Conservation (phyloP, 2,888 invertebrate species). For the Hypena proboscidalis region DNA sequence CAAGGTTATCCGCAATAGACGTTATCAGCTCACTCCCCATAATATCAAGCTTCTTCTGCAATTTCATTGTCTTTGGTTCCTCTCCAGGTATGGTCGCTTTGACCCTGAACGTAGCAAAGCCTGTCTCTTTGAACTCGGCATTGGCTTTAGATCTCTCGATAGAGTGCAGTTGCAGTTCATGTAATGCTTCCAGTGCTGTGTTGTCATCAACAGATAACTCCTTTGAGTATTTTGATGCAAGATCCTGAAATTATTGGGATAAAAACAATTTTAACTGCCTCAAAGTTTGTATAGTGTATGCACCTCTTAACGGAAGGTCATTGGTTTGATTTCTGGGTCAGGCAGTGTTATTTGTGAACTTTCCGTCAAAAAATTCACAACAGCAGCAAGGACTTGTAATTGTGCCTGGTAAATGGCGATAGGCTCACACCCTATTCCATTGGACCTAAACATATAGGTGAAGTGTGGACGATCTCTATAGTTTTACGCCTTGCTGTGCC, state of each 20-base stretch:
- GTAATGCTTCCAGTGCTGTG: constrained; percentile 83
- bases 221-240: constrained; percentile 86
- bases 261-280: not conserved
- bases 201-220: constrained; percentile 81
- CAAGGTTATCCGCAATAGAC: constrained; percentile 78
- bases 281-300: too few relatives aligned
- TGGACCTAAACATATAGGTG: too few relatives aligned
- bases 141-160: constrained; percentile 89
- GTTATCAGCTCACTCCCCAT: constrained; percentile 84
- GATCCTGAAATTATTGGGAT: constrained; percentile 81
- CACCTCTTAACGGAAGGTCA: too few relatives aligned
- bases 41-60: constrained; percentile 84
- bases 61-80: constrained; percentile 75
- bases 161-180: constrained; percentile 88
- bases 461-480: too few relatives aligned
- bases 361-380: too few relatives aligned
- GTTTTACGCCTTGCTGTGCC: too few relatives aligned
- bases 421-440: too few relatives aligned
- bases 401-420: too few relatives aligned
- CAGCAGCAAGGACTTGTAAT: too few relatives aligned
- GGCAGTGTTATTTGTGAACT: too few relatives aligned
- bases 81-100: constrained; percentile 85
- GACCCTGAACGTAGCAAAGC: constrained; percentile 90
- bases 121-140: constrained; percentile 88
- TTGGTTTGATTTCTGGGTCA: too few relatives aligned